Evolutionary conservation across 2,113 vertebrate genomes (phyloP).

Genomic region (Ictalurus furcatus): DNA sequence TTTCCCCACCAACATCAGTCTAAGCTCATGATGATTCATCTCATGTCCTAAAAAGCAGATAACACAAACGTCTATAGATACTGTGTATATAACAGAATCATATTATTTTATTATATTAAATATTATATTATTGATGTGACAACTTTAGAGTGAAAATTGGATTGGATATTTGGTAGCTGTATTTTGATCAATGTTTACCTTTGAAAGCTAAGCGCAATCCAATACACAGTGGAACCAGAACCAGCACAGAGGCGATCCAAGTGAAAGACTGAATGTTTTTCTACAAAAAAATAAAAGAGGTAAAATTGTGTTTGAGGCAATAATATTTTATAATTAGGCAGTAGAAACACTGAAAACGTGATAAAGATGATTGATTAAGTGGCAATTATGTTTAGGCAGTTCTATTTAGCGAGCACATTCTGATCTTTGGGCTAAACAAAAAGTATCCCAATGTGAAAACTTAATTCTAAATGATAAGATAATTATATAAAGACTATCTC

Average conservation of each 20-base stretch:
- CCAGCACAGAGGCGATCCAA: not conserved
- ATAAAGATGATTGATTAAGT: not conserved
- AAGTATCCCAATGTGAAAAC: not conserved
- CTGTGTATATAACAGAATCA: not conserved
- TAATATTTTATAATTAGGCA: not conserved
- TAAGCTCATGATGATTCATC: conserved; percentile 46
- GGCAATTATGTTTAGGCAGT: not conserved
- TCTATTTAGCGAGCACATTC: not conserved
- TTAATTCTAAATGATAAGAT: not conserved
- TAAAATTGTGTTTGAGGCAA: not conserved
- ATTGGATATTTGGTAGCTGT: not conserved
- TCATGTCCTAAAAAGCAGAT: not conserved
- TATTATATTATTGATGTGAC: not conserved
- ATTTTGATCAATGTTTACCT: not conserved
- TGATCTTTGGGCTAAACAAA: not conserved
- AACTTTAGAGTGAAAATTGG: not conserved
- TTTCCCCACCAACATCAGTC: conserved; percentile 72
- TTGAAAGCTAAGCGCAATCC: not conserved
- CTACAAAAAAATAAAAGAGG: not conserved
- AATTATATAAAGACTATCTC: too few species aligned
- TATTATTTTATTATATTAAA: too few species aligned
- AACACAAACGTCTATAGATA: not conserved
- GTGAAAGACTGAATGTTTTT: not conserved
- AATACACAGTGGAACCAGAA: not conserved
- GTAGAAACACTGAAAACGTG: not conserved